These are phyloP conservation scores for Melanotaenia pygmaea DNA, from an alignment of 2,797 vertebrate genomes.

Conservation along the genomic window DNA sequence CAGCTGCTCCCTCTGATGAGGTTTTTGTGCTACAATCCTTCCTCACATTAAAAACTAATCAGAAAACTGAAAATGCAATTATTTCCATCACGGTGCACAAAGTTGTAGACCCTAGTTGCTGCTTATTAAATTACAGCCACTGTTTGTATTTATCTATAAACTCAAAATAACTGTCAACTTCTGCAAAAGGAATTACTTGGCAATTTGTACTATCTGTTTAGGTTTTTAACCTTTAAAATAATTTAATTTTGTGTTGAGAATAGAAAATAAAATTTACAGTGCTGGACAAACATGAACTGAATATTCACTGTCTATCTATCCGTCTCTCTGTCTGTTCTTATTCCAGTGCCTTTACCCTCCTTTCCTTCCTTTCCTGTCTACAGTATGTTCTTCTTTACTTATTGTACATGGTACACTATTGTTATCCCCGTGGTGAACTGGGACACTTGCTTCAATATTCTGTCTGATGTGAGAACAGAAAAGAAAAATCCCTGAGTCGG, in stretches of 20 bases:
- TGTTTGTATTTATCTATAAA: slow-evolving; percentile 58
- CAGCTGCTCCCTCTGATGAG: slow-evolving; percentile 43
- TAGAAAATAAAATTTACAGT: too few relatives aligned
- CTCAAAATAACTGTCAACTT: slow-evolving; percentile 59
- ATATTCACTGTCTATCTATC: background rate
- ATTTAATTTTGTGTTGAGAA: too few relatives aligned
- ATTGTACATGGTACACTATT: slow-evolving; percentile 43
- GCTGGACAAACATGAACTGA: too few relatives aligned
- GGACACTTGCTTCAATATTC: slow-evolving; percentile 52
- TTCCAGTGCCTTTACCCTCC: too few relatives aligned
- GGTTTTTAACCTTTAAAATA: too few relatives aligned
- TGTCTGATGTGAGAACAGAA: slow-evolving; percentile 57
- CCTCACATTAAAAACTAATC: slow-evolving; percentile 44
- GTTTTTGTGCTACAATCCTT: slow-evolving; percentile 18
- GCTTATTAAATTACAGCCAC: slow-evolving; percentile 46
- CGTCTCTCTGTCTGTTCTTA: background rate
- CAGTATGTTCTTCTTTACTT: slow-evolving; percentile 51
- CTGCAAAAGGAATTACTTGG: background rate
- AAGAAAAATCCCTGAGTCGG: slow-evolving; percentile 44
- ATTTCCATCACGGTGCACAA: slow-evolving; percentile 13
- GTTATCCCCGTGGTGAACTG: slow-evolving; percentile 60
- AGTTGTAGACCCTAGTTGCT: slow-evolving; percentile 24
- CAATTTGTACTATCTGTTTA: too few relatives aligned
- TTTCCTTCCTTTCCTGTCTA: background rate
- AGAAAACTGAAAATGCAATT: slow-evolving; percentile 28